Evolutionary conservation across 1,140 invertebrate genomes (phyloP), one percentile per base, ranked within the genome.

Genomic region (Oncopeltus fasciatus): DNA sequence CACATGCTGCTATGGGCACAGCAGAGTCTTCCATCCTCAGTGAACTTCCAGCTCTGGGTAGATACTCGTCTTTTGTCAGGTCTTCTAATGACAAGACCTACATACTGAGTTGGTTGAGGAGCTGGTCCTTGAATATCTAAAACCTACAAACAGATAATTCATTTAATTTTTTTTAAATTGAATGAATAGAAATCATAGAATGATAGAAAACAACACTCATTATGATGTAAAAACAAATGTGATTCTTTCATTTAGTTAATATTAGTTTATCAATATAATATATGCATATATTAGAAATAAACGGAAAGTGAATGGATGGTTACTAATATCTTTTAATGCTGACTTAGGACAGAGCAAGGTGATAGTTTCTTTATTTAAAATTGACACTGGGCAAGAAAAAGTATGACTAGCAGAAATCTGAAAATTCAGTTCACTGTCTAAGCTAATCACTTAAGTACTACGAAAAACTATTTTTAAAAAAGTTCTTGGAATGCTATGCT

Each of bases 41-140:
- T 87, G 70, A 97, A 95, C 46, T 82, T 80, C 95, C 95, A 98
- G 0, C 86, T 90, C 76, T 98, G 95, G 18, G 92, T 97, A 4
- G 85, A 85, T 64, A 80, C 79, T 63, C 95, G 78, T 47, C 90
- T 80, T 11, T 82, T 79, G 74, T 97, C 92, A 16, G 88, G 83
- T 69, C 89, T 83, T 57, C 88, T 78, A 57, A 98, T 76, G 60
- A 86, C 83, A 16, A 98, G 76, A 53, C 78, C 75, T 16, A 77
- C 74, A 68, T 76, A 80, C 65, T 77, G 74, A 27, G 72, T 75
- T 4, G 82, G 81, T 66, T 79, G 77, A 21, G 69, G 67, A 0
- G 90, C 88, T 27, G 88, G 82, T 49, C 86, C 88, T 64, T 84
- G 84, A 65, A 94, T 93, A 73, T 96, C 92, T 61, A 96, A 74